Evolutionary conservation across 2,888 invertebrate species (phyloP).

Genomic region (Pandemis cinnamomeana): DNA sequence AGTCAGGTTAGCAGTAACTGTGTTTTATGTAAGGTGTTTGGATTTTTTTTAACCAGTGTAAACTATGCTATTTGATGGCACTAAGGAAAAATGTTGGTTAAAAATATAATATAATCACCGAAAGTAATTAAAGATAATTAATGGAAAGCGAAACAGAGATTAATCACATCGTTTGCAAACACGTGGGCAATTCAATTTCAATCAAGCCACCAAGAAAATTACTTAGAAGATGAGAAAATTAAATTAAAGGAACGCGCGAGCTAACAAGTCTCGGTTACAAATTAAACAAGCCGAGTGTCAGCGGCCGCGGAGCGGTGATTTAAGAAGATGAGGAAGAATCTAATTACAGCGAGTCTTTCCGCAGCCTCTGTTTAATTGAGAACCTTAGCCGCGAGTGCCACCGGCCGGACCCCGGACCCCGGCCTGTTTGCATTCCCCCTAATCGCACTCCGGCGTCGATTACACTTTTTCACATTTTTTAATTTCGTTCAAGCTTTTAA

Average conservation of each 20-base stretch:
- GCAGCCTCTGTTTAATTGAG: constrained; percentile 81
- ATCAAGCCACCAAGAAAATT: constrained; percentile 64
- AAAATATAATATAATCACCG: background rate
- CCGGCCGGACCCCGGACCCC: constrained; percentile 47
- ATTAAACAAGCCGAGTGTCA: constrained; percentile 80
- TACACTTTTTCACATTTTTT: constrained; percentile 84
- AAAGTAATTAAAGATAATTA: constrained; percentile 44
- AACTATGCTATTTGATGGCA: background rate
- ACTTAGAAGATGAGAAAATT: constrained; percentile 65
- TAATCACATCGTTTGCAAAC: constrained; percentile 48
- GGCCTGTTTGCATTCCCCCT: constrained; percentile 76
- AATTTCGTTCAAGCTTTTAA: constrained; percentile 83
- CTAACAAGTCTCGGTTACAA: constrained; percentile 83
- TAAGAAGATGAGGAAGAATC: constrained; percentile 82
- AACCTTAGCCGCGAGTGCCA: constrained; percentile 61
- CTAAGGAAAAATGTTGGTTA: background rate
- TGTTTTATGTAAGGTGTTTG: background rate
- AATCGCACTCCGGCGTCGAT: constrained; percentile 78
- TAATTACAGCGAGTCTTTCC: constrained; percentile 80
- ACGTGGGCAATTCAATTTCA: constrained; percentile 67
- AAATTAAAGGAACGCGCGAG: constrained; percentile 75
- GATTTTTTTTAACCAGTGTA: too few relatives aligned
- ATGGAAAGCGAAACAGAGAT: constrained; percentile 49
- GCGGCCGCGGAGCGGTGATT: constrained; percentile 72
- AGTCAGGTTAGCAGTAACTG: background rate